phyloP scores from a whole-genome alignment of 1,140 invertebrate genomes.

The Bombus fervidus region DNA sequence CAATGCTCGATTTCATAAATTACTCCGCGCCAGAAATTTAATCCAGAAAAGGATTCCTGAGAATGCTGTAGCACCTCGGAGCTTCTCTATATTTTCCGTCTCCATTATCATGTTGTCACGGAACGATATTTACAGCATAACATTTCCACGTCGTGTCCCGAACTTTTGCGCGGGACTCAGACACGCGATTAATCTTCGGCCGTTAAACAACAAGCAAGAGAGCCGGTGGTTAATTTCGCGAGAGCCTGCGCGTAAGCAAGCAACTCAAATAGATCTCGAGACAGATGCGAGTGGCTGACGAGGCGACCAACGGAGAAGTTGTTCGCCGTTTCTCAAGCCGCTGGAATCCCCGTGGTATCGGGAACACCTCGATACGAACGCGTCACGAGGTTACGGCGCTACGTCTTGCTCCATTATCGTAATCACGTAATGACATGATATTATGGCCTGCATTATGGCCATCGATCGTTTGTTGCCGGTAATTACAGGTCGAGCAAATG shows the following conservation, averaged over 20 bases:
- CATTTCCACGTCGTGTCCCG: neutral
- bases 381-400: constrained; percentile 8
- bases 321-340: constrained; percentile 12
- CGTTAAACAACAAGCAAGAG: neutral
- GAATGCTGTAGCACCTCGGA: neutral
- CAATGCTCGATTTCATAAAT: neutral
- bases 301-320: neutral
- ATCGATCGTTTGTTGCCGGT: constrained; percentile 64
- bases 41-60: neutral
- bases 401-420: constrained; percentile 57
- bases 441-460: constrained; percentile 60
- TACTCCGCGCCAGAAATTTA: neutral
- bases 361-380: neutral
- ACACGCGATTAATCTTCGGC: constrained; percentile 5
- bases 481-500: constrained; percentile 59
- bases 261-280: neutral
- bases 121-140: neutral
- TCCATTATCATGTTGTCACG: constrained; percentile 14
- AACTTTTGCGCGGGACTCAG: neutral
- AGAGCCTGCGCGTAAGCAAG: neutral
- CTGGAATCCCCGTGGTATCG: neutral
- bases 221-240: constrained; percentile 24
- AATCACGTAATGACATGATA: constrained; percentile 65
- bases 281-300: neutral
- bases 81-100: neutral